These are phyloP conservation scores for Clarias fuscus DNA, from an alignment of 2,797 vertebrate genomes.

Conservation along the genomic window DNA sequence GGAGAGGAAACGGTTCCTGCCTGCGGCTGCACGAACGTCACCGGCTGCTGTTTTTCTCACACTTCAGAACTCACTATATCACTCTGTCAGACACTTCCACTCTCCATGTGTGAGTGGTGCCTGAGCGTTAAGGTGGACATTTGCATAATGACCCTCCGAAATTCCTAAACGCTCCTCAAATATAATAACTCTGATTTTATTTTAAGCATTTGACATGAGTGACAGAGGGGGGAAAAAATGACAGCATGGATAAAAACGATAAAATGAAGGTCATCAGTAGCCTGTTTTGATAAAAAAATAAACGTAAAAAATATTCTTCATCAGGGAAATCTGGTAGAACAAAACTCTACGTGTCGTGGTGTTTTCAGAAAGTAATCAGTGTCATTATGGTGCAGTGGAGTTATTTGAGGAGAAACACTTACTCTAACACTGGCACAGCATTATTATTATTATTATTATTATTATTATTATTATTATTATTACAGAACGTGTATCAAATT, in stretches of 20 bases:
- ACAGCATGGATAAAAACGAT: background rate
- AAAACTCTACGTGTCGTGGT: background rate
- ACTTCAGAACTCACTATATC: slow-evolving; percentile 52
- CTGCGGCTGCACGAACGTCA: slow-evolving; percentile 64
- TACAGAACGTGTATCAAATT: no score
- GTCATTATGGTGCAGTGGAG: background rate
- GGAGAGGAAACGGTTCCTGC: slow-evolving; percentile 74
- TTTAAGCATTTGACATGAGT: background rate
- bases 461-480: no score
- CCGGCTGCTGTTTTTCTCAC: slow-evolving; percentile 61
- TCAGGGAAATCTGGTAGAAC: background rate
- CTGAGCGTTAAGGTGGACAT: slow-evolving; percentile 8
- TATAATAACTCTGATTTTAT: background rate
- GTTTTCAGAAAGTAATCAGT: background rate
- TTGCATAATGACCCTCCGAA: background rate
- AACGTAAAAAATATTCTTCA: background rate
- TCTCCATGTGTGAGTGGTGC: background rate
- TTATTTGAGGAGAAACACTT: background rate
- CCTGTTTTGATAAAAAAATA: background rate
- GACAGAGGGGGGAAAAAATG: background rate
- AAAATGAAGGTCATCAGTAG: background rate
- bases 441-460: no score
- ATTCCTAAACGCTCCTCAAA: background rate
- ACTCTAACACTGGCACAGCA: background rate
- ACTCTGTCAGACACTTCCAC: slow-evolving; percentile 57